Percentiles rank a stretch among this genome's conserved stretches.
phyloP scores from a whole-genome alignment of 1,140 invertebrate genomes.

The Ips nitidus region DNA sequence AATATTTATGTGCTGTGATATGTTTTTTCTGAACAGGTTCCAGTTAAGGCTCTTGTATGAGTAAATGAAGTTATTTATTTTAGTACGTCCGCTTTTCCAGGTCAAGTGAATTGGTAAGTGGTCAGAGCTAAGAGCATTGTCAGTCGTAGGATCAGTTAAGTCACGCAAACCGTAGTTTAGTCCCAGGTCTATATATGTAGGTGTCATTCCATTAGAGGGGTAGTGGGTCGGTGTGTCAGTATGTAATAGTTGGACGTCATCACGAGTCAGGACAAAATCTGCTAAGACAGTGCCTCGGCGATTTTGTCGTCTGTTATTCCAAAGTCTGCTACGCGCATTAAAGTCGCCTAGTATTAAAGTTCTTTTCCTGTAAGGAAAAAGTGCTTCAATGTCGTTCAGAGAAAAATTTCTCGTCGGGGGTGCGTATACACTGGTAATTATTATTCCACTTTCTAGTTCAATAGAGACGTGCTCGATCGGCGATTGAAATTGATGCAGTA shows the following conservation, averaged over 20 bases:
- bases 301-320: conserved; percentile 3
- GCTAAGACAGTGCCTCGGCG: neutral
- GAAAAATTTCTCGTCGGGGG: neutral
- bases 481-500: neutral
- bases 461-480: neutral
- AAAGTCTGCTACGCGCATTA: neutral
- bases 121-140: conserved; percentile 8
- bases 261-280: neutral
- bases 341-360: neutral
- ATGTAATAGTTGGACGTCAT: neutral
- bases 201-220: neutral
- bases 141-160: neutral
- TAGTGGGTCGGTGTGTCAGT: neutral
- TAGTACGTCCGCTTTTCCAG: neutral
- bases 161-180: neutral
- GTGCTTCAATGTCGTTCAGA: neutral
- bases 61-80: neutral
- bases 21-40: neutral
- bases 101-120: neutral
- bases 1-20: neutral
- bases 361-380: neutral
- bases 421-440: neutral
- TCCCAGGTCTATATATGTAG: conserved; percentile 1
- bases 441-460: neutral
- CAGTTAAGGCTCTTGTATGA: neutral